Evolutionary conservation across 2,797 vertebrate species (phyloP), one percentile per base, ranked within the genome.

Genomic region (Anabacerthia variegaticeps): DNA sequence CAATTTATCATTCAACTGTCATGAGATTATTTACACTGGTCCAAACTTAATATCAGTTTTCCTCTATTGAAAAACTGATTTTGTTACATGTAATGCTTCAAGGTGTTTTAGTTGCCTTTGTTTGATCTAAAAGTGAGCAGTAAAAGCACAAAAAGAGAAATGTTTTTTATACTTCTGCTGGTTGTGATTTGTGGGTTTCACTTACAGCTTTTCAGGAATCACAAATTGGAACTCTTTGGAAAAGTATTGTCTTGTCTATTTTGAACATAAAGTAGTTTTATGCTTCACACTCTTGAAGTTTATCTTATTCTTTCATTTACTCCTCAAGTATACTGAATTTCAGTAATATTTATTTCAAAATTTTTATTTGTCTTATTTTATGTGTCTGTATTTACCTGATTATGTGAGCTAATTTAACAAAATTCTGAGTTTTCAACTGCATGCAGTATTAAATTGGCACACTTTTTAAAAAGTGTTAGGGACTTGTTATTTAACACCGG

Each of bases 241-340:
- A 58, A 79, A 85, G 2, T 30, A 48, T n/a, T 24, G 1, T 41
- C 12, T 49, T 69, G 2, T 19, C 5, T 44, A 13, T 48, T 65
- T 68, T 46, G 6, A 61, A 3, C 1, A 44, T 36, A 22, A 75
- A 75, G 43, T 20, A 63, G 1, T 26, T 76, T 44, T 46, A 32
- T 39, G 9, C 1, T 55, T 26, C 9, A 24, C 6, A 0, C 0
- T 77, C 14, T 28, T 46, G 8, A 46, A 37, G 14, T 63, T 39
- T n/a, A 36, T 32, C 4, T 48, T 58, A 7, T 34, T 54, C 54
- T 1, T 36, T n/a, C 14, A 16, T 77, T 55, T 52, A 32, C 59
- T 80, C 5, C 3, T 54, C 18, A 93, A 63, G 0, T 37, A 41
- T 16, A 14, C 5, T 0, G 3, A 23, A 24, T 73, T 92, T 87